Conservation (phyloP, 1,140 invertebrate species). For the Trichoplusia ni region DNA sequence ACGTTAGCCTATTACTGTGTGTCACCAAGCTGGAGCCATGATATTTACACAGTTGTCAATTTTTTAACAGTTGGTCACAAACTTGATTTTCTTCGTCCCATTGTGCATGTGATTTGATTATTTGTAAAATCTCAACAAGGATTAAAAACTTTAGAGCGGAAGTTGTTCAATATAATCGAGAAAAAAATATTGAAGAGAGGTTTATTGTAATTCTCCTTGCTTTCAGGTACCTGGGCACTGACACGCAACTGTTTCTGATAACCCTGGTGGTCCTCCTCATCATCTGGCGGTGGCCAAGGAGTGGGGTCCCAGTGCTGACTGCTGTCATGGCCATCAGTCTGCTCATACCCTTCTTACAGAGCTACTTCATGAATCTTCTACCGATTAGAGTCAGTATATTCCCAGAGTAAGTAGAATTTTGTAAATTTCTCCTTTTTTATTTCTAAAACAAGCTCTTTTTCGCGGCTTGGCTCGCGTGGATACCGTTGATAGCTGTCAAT, state of each 20-base stretch:
- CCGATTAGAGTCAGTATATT: conserved; percentile 71
- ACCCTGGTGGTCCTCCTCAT: conserved; percentile 67
- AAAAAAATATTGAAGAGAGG: neutral
- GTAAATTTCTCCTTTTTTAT: neutral
- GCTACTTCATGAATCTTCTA: conserved; percentile 72
- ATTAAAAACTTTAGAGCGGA: too few relatives aligned
- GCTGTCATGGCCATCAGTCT: conserved; percentile 67
- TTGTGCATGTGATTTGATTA: too few relatives aligned
- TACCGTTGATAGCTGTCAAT: too few relatives aligned
- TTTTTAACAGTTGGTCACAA: too few relatives aligned
- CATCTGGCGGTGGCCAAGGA: conserved; percentile 70
- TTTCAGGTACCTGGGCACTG: conserved; percentile 71
- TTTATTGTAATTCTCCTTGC: neutral
- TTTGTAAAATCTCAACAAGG: too few relatives aligned
- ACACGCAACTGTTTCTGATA: conserved; percentile 71
- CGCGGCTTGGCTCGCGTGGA: too few relatives aligned
- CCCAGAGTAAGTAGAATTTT: conserved; percentile 63
- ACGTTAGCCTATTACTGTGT: too few relatives aligned
- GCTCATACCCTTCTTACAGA: conserved; percentile 72
- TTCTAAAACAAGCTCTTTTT: neutral
- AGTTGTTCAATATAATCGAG: too few relatives aligned
- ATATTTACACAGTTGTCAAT: too few relatives aligned
- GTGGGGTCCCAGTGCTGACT: conserved; percentile 59
- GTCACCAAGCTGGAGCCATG: too few relatives aligned
- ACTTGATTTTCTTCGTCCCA: too few relatives aligned